Evolutionary conservation across 2,888 invertebrate species (phyloP).

Genomic region (Xestia ashworthii): DNA sequence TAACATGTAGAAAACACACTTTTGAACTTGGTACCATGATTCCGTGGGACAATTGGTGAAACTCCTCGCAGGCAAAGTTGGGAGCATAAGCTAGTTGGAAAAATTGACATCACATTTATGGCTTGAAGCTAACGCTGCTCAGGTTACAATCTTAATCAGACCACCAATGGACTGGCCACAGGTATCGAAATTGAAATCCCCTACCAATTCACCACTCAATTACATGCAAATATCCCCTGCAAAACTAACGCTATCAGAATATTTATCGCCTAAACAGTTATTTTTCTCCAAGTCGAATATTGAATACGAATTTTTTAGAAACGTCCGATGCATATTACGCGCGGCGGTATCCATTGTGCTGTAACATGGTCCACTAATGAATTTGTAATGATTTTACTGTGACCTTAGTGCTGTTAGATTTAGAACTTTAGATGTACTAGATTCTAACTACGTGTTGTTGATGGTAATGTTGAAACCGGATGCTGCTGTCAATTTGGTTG

Average conservation of each 20-base stretch:
- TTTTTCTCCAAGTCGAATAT: constrained; percentile 63
- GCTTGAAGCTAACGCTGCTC: background rate
- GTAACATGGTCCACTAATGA: constrained; percentile 58
- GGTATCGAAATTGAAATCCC: background rate
- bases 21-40: no score
- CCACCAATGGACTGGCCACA: background rate
- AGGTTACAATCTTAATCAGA: background rate
- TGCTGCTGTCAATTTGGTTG: background rate
- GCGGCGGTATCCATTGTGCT: constrained; percentile 47
- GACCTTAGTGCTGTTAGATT: constrained; percentile 45
- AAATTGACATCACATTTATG: background rate
- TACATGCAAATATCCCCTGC: constrained; percentile 54
- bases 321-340: constrained; percentile 62
- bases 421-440: constrained; percentile 43
- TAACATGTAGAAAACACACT: no score
- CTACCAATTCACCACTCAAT: constrained; percentile 37
- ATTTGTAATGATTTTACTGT: constrained; percentile 54
- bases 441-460: constrained; percentile 18
- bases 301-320: constrained; percentile 72
- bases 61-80: no score
- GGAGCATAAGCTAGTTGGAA: background rate
- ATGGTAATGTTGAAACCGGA: constrained; percentile 9
- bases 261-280: constrained; percentile 68
- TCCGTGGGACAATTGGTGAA: no score
- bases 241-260: constrained; percentile 67